Evolutionary conservation across 2,113 vertebrate species (phyloP).

Genomic region (Scomber colias): DNA sequence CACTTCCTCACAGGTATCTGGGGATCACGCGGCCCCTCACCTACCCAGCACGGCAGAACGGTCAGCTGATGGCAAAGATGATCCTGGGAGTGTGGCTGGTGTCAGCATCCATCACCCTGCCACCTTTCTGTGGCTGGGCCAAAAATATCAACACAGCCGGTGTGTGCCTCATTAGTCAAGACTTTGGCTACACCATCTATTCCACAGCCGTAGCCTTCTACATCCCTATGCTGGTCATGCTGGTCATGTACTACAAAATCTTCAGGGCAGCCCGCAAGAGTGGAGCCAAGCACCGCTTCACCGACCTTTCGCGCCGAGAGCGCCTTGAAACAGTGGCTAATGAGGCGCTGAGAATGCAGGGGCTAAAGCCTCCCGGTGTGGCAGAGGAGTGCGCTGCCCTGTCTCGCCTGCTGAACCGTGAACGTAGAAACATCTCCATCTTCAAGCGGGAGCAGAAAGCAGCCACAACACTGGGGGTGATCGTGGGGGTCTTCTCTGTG

Average conservation of each 20-base stretch:
- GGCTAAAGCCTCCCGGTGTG: constrained; percentile 83
- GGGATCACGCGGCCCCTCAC: constrained; percentile 87
- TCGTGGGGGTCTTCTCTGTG: constrained; percentile 85
- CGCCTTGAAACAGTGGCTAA: constrained; percentile 78
- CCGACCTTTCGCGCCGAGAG: constrained; percentile 73
- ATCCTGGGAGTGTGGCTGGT: constrained; percentile 87
- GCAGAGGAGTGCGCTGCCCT: constrained; percentile 82
- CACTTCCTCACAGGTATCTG: constrained; percentile 80
- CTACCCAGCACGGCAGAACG: constrained; percentile 87
- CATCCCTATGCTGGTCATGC: constrained; percentile 89
- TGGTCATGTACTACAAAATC: constrained; percentile 90
- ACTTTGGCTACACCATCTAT: constrained; percentile 88
- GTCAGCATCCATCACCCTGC: constrained; percentile 87
- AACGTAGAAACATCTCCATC: constrained; percentile 87
- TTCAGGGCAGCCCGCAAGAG: constrained; percentile 87
- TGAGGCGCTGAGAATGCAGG: constrained; percentile 84
- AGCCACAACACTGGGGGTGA: constrained; percentile 87
- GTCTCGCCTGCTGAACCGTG: constrained; percentile 83
- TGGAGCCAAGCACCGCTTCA: constrained; percentile 86
- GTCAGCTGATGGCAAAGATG: constrained; percentile 89
- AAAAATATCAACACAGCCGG: constrained; percentile 84
- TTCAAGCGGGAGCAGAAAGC: constrained; percentile 89
- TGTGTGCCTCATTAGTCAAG: constrained; percentile 88
- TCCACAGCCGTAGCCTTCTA: constrained; percentile 88
- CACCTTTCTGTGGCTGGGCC: constrained; percentile 88